Percentiles rank a stretch among this genome's conserved stretches.
Conservation (phyloP, 1,140 invertebrate species). For the Maniola jurtina region DNA sequence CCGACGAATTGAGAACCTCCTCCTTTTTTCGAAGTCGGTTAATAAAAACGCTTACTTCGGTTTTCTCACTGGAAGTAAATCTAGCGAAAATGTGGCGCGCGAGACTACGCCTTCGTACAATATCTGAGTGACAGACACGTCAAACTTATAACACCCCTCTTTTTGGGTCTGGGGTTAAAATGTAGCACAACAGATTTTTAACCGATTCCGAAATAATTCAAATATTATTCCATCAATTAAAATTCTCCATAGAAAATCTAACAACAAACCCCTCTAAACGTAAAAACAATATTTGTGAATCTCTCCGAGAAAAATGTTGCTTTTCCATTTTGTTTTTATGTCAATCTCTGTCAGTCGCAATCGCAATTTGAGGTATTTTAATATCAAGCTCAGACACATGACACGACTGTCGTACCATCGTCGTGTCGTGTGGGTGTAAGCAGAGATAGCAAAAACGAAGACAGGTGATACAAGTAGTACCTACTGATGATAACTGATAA, state of each 20-base stretch:
- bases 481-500: no score
- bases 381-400: constrained; percentile 9
- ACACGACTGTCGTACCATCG: constrained; percentile 1
- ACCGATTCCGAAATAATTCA: background rate
- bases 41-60: background rate
- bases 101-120: no score
- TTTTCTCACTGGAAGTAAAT: background rate
- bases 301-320: constrained; percentile 28
- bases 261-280: background rate
- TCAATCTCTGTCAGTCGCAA: constrained; percentile 20
- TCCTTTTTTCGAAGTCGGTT: no score
- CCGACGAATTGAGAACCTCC: no score
- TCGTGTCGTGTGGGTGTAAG: no score
- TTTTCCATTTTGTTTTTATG: constrained; percentile 24
- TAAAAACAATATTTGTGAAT: constrained; percentile 32
- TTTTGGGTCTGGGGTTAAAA: no score
- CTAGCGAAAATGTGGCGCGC: no score
- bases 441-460: no score
- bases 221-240: constrained; percentile 7
- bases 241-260: background rate
- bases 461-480: no score
- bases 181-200: background rate
- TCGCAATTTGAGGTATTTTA: constrained; percentile 27
- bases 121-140: no score
- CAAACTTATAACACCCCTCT: no score